Base-by-base conservation (phyloP, 2,888 invertebrate species). In the Lamellibrachia columna region DNA sequence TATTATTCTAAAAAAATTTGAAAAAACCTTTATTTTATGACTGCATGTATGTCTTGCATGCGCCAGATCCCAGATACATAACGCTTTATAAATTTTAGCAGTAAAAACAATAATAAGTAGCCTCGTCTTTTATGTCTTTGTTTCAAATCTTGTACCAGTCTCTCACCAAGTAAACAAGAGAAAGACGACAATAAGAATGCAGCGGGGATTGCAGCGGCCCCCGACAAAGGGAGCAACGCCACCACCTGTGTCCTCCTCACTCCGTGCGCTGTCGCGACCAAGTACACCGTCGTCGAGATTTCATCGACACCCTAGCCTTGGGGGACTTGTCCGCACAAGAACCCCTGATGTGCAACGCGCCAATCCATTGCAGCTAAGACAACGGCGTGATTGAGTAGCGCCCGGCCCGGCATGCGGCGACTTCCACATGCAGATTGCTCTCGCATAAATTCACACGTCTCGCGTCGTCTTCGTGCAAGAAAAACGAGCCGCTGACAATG, bases 391-490 rank as follows among this genome's bases (percentile, higher is more conserved):
- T 75, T 75, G 75, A 75, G 75, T 75, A n/a, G 75, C 75, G 75
- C 15, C 75, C 22, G 3, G 75, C 75, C 22, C 75, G 75, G 75
- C 75, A 75, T 75, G 75, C 15, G 75, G 6, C 22, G 75, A 22
- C 75, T 75, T 75, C 75, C 75, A 75, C 75, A 75, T 75, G 75
- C 75, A 75, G 75, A 75, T 75, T 75, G 75, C 75, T 75, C 75
- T 75, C 75, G 75, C 75, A 75, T 75, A 75, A 75, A 75, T 75
- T 75, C 75, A 75, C 75, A 75, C 75, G 75, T 75, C 22, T 15
- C 22, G 75, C 22, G 22, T 22, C 75, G 75, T 75, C 75, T 75
- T 75, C 75, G 75, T 75, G 75, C 75, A 75, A 75, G 75, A 75
- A 75, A 75, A 75, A 75, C n/a, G 75, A 75, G 75, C 75, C 22